Evolutionary conservation across 2,797 vertebrate species (phyloP).

Genomic region (Spatula clypeata): DNA sequence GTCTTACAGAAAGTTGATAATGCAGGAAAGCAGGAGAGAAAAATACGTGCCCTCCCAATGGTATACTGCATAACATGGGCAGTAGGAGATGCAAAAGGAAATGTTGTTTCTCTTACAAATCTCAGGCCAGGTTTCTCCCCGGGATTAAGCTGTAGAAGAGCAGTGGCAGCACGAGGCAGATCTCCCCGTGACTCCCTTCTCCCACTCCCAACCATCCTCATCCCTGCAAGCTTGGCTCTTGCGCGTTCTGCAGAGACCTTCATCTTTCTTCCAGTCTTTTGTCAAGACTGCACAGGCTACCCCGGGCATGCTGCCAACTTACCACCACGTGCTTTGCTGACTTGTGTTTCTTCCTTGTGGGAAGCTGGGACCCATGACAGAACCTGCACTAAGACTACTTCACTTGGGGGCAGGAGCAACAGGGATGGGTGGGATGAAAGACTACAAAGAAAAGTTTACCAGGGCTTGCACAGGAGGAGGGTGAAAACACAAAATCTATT

Average conservation of each 20-base stretch:
- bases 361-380: background rate
- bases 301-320: background rate
- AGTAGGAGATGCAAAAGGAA: background rate
- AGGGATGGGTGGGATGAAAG: background rate
- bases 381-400: background rate
- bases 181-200: background rate
- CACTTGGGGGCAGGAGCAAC: background rate
- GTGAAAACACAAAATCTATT: background rate
- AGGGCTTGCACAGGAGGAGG: background rate
- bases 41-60: background rate
- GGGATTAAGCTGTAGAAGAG: background rate
- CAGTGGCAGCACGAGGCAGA: background rate
- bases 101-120: background rate
- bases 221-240: rapidly evolving
- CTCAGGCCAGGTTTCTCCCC: background rate
- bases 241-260: background rate
- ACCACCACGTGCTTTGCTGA: background rate
- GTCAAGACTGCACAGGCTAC: background rate
- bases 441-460: background rate
- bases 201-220: background rate
- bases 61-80: background rate
- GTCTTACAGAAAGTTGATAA: background rate
- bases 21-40: background rate
- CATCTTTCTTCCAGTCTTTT: background rate
- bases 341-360: background rate